Percentiles rank a stretch among this genome's conserved stretches.
Evolutionary conservation across 1,140 invertebrate species (phyloP).

Genomic region (Pogonomyrmex californicus): DNA sequence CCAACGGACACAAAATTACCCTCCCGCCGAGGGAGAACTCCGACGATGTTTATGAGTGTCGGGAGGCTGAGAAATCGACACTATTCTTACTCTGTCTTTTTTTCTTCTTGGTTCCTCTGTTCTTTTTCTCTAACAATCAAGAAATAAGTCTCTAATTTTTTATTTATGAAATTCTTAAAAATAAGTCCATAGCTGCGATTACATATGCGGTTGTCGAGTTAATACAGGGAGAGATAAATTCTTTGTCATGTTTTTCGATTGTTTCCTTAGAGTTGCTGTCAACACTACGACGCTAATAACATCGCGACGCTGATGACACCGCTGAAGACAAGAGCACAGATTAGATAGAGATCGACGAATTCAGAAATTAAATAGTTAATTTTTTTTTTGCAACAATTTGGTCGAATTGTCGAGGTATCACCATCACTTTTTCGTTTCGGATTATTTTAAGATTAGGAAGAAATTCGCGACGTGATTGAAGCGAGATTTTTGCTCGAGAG

Average conservation of each 20-base stretch:
- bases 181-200: not conserved
- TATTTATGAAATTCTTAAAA: not conserved
- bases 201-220: not conserved
- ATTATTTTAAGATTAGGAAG: not conserved
- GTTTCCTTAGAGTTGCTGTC: not conserved
- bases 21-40: slow-evolving; percentile 17
- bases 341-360: not conserved
- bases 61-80: not conserved
- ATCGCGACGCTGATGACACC: not conserved
- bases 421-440: not conserved
- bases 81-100: not conserved
- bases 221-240: not conserved
- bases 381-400: not conserved
- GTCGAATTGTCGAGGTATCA: not conserved
- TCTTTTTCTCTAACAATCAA: not conserved
- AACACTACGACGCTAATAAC: slow-evolving; percentile 3
- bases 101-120: not conserved
- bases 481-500: slow-evolving; percentile 23
- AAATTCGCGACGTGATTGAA: not conserved
- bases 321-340: not conserved
- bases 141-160: not conserved
- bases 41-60: slow-evolving; percentile 25
- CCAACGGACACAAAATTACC: slow-evolving; percentile 43
- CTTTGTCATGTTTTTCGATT: not conserved
- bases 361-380: not conserved